phyloP scores from a whole-genome alignment of 92 coral and sea anemone genomes.

The Blastomussa wellsi region DNA sequence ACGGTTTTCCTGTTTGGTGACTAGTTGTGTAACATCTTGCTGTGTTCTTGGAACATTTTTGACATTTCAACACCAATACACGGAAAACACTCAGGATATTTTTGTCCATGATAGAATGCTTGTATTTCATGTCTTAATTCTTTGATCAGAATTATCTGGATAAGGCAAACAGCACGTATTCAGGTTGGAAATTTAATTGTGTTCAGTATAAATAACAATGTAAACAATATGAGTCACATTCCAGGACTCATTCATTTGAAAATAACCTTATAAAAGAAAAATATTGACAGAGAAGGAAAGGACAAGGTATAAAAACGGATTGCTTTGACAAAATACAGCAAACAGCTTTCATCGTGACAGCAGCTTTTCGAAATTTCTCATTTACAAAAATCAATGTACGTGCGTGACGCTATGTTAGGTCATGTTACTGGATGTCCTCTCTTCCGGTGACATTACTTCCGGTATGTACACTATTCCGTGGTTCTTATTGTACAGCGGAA shows the following conservation, averaged over 20 bases:
- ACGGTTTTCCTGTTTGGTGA: constrained; percentile 23
- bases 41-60: constrained; percentile 16
- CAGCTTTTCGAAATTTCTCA: neutral
- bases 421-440: constrained; percentile 5
- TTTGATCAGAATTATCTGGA: neutral
- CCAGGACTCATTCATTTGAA: neutral
- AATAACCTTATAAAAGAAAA: neutral
- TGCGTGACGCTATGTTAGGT: constrained; percentile 39
- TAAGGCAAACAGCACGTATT: constrained; percentile 32
- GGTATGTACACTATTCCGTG: constrained; percentile 12
- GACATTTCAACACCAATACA: constrained; percentile 26
- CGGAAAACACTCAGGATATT: constrained; percentile 1
- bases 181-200: constrained; percentile 13
- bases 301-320: neutral
- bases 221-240: neutral
- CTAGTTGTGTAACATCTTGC: neutral
- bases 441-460: constrained; percentile 33
- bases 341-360: constrained; percentile 14
- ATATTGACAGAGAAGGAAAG: neutral
- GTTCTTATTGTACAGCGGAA: constrained; percentile 47
- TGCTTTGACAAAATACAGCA: constrained; percentile 8
- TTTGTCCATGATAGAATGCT: constrained; percentile 7
- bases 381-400: neutral
- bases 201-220: neutral
- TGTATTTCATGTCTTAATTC: constrained; percentile 8